phyloP scores from a whole-genome alignment of 2,888 invertebrate genomes.

The Merodon equestris region DNA sequence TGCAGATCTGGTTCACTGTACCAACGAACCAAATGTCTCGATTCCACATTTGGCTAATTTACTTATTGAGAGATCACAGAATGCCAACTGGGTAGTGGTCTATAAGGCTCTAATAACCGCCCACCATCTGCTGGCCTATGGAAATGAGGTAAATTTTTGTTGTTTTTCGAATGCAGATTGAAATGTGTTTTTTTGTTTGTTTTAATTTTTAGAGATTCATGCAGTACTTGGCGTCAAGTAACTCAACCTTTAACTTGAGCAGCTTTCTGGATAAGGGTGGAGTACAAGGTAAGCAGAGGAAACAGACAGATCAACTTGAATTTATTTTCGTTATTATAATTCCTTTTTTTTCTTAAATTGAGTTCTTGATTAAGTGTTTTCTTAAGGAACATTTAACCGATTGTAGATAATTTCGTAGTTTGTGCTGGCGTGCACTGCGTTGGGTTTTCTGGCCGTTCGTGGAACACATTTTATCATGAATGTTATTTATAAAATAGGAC shows the following conservation, averaged over 20 bases:
- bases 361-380: constrained; percentile 13
- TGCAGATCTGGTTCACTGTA: constrained; percentile 99
- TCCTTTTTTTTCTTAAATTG: constrained; percentile 7
- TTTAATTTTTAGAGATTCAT: constrained; percentile 93
- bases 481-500: no score
- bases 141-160: constrained; percentile 93
- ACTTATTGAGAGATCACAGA: constrained; percentile 98
- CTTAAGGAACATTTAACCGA: constrained; percentile 26
- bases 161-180: constrained; percentile 27
- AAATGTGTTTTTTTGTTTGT: neutral
- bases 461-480: no score
- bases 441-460: no score
- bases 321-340: constrained; percentile 13
- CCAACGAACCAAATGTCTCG: constrained; percentile 99
- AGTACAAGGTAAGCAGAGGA: constrained; percentile 91
- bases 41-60: constrained; percentile 99
- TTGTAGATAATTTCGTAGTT: constrained; percentile 40
- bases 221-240: constrained; percentile 99
- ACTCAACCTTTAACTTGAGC: constrained; percentile 98
- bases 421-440: constrained; percentile 28
- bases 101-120: constrained; percentile 99
- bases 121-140: constrained; percentile 99
- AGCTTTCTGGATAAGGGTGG: constrained; percentile 98
- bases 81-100: constrained; percentile 99
- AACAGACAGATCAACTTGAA: constrained; percentile 1